Base-by-base conservation (phyloP, 2,888 invertebrate genomes). In the Mimas tiliae region DNA sequence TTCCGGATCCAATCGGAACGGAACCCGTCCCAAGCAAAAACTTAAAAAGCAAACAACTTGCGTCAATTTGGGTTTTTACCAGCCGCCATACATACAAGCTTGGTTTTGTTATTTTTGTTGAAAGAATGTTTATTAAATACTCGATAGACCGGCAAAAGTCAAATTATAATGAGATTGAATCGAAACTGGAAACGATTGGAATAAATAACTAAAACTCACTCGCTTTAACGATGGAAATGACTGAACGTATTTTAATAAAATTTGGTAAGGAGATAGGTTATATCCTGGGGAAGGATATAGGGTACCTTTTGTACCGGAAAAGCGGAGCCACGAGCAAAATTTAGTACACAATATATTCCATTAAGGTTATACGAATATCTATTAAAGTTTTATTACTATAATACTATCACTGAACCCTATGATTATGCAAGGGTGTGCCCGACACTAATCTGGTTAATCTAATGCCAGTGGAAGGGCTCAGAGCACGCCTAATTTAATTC, bases 401-500 rank as follows among this genome's bases (percentile, higher is more conserved):
- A 50, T 50, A 50, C 50, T 50, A 19, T 50, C 11, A 58, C 38
- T 65, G 64, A 66, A 66, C 66, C 67, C n/a, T 48, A 58, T 63
- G 62, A 64, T 64, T 58, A 42, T 58, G 58, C 58, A 58, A 42
- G 58, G 65, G 68, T 68, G 65, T 53, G 64, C 64, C 66, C 53
- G 38, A 65, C 55, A 58, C 68, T 75, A 71, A 74, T 68, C 69
- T 69, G 66, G 16, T 65, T 74, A 74, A 75, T 73, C 70, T 72
- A 53, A 51, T 38, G 33, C 52, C 48, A 50, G 65, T 65, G 67
- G 69, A 65, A 73, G 71, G 70, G 67, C 63, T 71, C 65, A 68
- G 72, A 72, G 71, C 74, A 71, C 67, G 70, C 42, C 74, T 74
- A 72, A 77, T 79, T 76, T 74, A 74, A 77, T 77, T 73, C 71